Evolutionary conservation across 2,113 vertebrate genomes (phyloP), one percentile per base, ranked within the genome.

Genomic region (Pelvicachromis taeniatus): DNA sequence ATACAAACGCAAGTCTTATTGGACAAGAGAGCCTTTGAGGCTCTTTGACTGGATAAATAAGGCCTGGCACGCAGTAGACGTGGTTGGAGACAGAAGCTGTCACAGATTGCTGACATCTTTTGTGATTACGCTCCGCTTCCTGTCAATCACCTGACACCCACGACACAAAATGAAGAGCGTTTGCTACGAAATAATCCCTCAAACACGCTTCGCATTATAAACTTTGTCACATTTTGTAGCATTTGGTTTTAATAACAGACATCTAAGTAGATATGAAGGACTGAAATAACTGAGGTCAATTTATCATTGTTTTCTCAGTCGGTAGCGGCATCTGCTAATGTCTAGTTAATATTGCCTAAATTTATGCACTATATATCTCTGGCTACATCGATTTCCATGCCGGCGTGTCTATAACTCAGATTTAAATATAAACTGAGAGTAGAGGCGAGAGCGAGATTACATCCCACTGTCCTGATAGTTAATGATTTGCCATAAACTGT

Each of bases 131-230:
- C 79, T 26, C 29, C 8, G 4, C 55, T 85, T 85, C 82, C 82
- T 87, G 82, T 91, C 89, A 90, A 82, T 92, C 89, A 88, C 40
- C 68, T 77, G 58, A 88, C 89, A n/a, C 82, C 86, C 89, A 85
- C 75, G 21, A 14, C 61, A 35, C 17, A 5, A 3, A 77, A 6
- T 29, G 42, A 88, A 10, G 70, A 33, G 35, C 0, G 38, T 56
- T 50, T 6, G 3, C 56, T 14, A 7, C 9, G n/a, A 79, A 80
- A 63, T 45, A 85, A 83, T 81, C 80, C 87, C 82, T 89, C 33
- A 55, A 68, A 70, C 10, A 42, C 81, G 17, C 2, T 17, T 13
- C 0, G 23, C 78, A 50, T 61, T 40, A 12, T 54, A 54, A 38
- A 80, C 56, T 40, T 31, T 65, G 87, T 61, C 68, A 73, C 23